phyloP scores from a whole-genome alignment of 2,888 invertebrate species.

The Cerceris rybyensis region DNA sequence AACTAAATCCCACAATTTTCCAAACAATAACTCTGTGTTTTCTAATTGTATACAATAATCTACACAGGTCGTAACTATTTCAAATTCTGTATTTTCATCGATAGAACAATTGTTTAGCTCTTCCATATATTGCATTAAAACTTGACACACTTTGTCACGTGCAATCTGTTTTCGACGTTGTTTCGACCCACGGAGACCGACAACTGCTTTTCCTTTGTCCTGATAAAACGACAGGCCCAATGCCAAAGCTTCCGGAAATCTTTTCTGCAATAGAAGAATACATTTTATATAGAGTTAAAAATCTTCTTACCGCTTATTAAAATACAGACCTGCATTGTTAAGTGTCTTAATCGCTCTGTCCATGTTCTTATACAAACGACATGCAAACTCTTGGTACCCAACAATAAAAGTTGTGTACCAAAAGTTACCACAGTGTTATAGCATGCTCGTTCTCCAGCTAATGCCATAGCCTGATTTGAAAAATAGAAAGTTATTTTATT shows the following conservation, averaged over 20 bases:
- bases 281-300: constrained; percentile 1
- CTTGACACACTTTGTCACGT: constrained; percentile 80
- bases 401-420: constrained; percentile 87
- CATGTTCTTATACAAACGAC: constrained; percentile 84
- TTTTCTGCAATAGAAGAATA: constrained; percentile 76
- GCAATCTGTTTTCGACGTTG: constrained; percentile 81
- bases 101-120: constrained; percentile 73
- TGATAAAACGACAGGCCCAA: constrained; percentile 85
- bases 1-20: constrained; percentile 84
- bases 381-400: constrained; percentile 86
- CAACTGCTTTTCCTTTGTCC: constrained; percentile 85
- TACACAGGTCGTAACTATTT: constrained; percentile 77
- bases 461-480: constrained; percentile 85
- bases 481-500: constrained; percentile 9
- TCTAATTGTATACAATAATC: constrained; percentile 80
- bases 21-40: constrained; percentile 82
- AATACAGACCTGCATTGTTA: constrained; percentile 83
- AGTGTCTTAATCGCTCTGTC: constrained; percentile 86
- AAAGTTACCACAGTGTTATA: constrained; percentile 88
- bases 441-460: constrained; percentile 89
- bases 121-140: constrained; percentile 79
- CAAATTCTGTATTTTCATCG: constrained; percentile 70
- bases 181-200: constrained; percentile 83
- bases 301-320: not conserved
- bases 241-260: constrained; percentile 84